Percentiles rank a stretch among this genome's conserved stretches.
These are phyloP conservation scores for Terrapene triunguis DNA, from an alignment of 2,113 vertebrate genomes.

Conservation along the genomic window DNA sequence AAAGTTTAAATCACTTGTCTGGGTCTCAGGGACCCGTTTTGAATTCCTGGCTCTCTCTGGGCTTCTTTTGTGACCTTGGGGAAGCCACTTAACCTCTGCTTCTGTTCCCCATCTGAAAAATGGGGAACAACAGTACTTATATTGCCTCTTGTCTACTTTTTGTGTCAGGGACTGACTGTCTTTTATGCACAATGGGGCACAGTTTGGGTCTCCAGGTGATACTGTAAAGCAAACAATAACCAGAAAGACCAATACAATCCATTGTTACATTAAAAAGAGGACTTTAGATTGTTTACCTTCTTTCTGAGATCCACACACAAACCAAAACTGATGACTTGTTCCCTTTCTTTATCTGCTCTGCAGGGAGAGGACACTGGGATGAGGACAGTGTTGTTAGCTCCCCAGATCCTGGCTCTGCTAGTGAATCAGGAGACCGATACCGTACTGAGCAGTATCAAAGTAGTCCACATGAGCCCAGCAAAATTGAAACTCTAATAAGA, in stretches of 20 bases:
- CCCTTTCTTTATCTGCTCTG: conserved; percentile 59
- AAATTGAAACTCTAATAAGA: conserved; percentile 94
- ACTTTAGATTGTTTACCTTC: background rate
- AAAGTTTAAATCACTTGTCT: background rate
- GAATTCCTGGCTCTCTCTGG: background rate
- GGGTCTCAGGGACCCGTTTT: background rate
- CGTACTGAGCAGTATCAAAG: conserved; percentile 86
- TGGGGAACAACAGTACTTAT: background rate
- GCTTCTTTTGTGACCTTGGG: background rate
- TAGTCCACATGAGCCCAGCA: conserved; percentile 93
- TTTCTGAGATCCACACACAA: background rate
- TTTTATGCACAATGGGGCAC: background rate
- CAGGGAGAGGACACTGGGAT: conserved; percentile 94
- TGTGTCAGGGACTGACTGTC: background rate
- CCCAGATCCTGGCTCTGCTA: conserved; percentile 93
- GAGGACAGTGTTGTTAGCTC: conserved; percentile 95
- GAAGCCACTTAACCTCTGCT: background rate
- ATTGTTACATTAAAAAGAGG: background rate
- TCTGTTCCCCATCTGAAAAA: background rate
- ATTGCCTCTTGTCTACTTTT: background rate
- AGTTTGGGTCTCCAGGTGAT: background rate
- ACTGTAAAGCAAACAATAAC: background rate
- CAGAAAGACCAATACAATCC: background rate
- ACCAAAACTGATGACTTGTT: background rate
- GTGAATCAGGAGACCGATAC: conserved; percentile 93